A percentile compares a stretch with the other conserved stretches of the same genome.
phyloP scores from a whole-genome alignment of 1,140 invertebrate species.

The Archegozetes longisetosus region DNA sequence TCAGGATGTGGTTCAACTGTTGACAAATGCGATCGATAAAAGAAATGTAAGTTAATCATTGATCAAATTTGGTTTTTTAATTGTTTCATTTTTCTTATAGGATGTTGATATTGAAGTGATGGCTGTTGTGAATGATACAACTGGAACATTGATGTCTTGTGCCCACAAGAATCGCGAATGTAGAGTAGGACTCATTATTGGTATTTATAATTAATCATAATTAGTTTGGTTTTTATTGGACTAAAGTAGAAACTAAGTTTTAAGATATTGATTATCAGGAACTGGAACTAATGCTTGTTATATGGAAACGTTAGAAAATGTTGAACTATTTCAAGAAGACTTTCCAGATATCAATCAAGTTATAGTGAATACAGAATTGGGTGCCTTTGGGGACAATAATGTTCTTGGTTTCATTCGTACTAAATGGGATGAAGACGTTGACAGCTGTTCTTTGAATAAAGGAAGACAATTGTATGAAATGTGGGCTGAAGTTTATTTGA shows the following conservation, averaged over 20 bases:
- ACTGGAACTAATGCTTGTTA: constrained; percentile 96
- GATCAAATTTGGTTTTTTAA: not conserved
- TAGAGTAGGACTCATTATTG: constrained; percentile 74
- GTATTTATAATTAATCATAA: constrained; percentile 24
- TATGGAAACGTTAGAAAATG: constrained; percentile 65
- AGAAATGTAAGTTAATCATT: constrained; percentile 33
- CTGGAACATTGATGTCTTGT: constrained; percentile 92
- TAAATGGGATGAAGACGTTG: constrained; percentile 25
- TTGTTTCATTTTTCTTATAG: not conserved
- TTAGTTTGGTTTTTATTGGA: no score
- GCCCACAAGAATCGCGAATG: constrained; percentile 77
- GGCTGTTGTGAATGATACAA: constrained; percentile 91
- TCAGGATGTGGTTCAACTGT: constrained; percentile 63
- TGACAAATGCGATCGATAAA: constrained; percentile 60
- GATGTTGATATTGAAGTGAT: constrained; percentile 72
- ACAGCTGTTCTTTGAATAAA: constrained; percentile 25
- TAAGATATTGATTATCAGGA: constrained; percentile 28
- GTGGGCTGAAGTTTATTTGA: not conserved
- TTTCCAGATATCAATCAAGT: constrained; percentile 21
- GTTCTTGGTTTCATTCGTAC: constrained; percentile 28
- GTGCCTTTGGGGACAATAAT: constrained; percentile 29
- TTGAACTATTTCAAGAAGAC: constrained; percentile 30
- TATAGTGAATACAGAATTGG: constrained; percentile 30
- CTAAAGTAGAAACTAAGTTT: no score
- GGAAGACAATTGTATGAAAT: constrained; percentile 20